Conservation (phyloP, 2,888 invertebrate species). For the Notodromas monacha region DNA sequence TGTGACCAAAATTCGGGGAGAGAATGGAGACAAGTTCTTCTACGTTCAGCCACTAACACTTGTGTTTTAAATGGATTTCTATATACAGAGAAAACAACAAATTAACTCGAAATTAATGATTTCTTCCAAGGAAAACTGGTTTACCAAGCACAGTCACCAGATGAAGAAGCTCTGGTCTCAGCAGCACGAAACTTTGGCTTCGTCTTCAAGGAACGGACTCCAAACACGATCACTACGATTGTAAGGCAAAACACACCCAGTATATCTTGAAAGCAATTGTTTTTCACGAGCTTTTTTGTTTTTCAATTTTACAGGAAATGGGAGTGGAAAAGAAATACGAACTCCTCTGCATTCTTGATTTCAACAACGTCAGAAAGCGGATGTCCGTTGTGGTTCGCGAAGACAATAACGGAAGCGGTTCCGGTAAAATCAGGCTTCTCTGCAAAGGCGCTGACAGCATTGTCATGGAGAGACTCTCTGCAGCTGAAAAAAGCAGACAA, state of each 20-base stretch:
- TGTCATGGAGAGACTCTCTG: slow-evolving; percentile 81
- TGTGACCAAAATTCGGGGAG: too few species aligned
- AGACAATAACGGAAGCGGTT: too few species aligned
- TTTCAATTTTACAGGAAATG: too few species aligned
- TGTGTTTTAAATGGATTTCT: too few species aligned
- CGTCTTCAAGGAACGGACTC: slow-evolving; percentile 71
- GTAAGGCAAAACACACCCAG: too few species aligned
- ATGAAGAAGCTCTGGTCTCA: slow-evolving; percentile 82
- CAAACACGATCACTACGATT: slow-evolving; percentile 68
- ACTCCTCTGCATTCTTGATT: slow-evolving; percentile 84
- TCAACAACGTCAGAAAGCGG: slow-evolving; percentile 91
- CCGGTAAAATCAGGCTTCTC: slow-evolving; percentile 50
- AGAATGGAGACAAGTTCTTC: too few species aligned
- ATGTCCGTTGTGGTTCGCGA: slow-evolving; percentile 82
- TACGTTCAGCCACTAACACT: too few species aligned
- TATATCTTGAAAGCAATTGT: too few species aligned
- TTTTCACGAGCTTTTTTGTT: too few species aligned
- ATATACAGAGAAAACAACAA: too few species aligned
- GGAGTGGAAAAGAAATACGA: slow-evolving; percentile 33
- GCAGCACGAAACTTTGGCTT: slow-evolving; percentile 96
- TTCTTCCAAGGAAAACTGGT: slow-evolving; percentile 30
- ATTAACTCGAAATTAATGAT: too few species aligned
- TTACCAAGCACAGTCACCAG: slow-evolving; percentile 86
- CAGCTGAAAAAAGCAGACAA: too few species aligned
- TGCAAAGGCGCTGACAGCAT: slow-evolving; percentile 97